phyloP scores from a whole-genome alignment of 2,888 invertebrate genomes.

The Sericinus montela region DNA sequence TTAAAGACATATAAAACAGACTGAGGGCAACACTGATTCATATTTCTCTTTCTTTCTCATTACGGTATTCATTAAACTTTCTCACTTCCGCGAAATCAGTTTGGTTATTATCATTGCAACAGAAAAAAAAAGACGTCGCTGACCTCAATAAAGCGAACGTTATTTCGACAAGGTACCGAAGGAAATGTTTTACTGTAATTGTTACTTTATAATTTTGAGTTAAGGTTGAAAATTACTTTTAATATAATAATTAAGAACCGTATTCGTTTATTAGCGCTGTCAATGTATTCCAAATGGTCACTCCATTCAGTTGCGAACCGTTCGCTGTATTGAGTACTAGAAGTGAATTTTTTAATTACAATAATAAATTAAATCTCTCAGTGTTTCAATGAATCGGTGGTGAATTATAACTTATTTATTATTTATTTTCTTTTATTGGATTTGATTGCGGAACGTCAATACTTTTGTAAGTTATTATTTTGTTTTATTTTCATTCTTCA shows the following conservation, averaged over 20 bases:
- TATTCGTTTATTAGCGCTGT: constrained; percentile 30
- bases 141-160: constrained; percentile 57
- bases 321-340: constrained; percentile 26
- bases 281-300: constrained; percentile 46
- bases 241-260: constrained; percentile 21
- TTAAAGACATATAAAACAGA: constrained; percentile 33
- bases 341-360: constrained; percentile 24
- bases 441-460: background rate
- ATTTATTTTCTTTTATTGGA: constrained; percentile 2
- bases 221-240: constrained; percentile 28
- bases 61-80: constrained; percentile 27
- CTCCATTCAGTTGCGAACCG: constrained; percentile 32
- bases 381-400: constrained; percentile 12
- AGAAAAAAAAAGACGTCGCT: constrained; percentile 70
- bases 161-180: constrained; percentile 35
- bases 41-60: constrained; percentile 32
- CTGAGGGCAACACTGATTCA: constrained; percentile 32
- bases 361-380: constrained; percentile 3
- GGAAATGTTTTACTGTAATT: constrained; percentile 7
- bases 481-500: background rate
- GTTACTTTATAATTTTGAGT: constrained; percentile 1
- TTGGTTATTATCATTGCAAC: constrained; percentile 39
- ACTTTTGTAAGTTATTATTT: constrained; percentile 2
- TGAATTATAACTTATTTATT: background rate
- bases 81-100: constrained; percentile 57